These are phyloP conservation scores for Mycalesis mineus DNA, from an alignment of 2,888 invertebrate species.

Conservation along the genomic window DNA sequence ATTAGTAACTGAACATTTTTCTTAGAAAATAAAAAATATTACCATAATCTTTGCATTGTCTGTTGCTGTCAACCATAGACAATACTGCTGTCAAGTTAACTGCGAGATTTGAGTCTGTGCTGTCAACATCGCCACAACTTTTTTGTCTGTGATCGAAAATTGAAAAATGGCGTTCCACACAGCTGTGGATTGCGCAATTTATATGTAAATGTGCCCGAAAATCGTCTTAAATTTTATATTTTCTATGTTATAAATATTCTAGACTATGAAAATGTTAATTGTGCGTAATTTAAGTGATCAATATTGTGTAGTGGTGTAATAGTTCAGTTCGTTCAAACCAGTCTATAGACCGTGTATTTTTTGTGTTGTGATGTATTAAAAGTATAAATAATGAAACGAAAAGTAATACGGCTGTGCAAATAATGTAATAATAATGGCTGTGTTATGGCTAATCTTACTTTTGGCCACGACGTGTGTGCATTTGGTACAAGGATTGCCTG, in stretches of 20 bases:
- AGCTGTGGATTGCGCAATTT: constrained; percentile 78
- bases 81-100: too few relatives aligned
- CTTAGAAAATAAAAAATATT: constrained; percentile 1
- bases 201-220: constrained; percentile 70
- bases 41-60: constrained; percentile 7
- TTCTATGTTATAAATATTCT: constrained; percentile 50
- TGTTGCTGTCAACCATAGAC: too few relatives aligned
- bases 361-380: constrained; percentile 72
- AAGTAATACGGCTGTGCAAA: constrained; percentile 69
- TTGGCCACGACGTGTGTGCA: constrained; percentile 67
- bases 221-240: constrained; percentile 51
- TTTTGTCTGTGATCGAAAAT: constrained; percentile 28
- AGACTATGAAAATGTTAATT: constrained; percentile 49
- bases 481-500: constrained; percentile 64
- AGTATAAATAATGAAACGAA: constrained; percentile 72
- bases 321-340: constrained; percentile 55
- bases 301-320: constrained; percentile 47
- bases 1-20: too few relatives aligned
- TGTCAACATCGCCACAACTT: constrained; percentile 39
- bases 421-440: constrained; percentile 72
- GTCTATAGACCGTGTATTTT: constrained; percentile 74
- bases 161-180: constrained; percentile 74
- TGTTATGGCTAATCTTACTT: constrained; percentile 71
- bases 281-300: constrained; percentile 45
- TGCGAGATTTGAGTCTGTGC: too few relatives aligned